Percentiles rank a stretch among this genome's conserved stretches.
These are phyloP conservation scores for Sarcophaga subvicina DNA, from an alignment of 2,888 invertebrate genomes.

Conservation along the genomic window DNA sequence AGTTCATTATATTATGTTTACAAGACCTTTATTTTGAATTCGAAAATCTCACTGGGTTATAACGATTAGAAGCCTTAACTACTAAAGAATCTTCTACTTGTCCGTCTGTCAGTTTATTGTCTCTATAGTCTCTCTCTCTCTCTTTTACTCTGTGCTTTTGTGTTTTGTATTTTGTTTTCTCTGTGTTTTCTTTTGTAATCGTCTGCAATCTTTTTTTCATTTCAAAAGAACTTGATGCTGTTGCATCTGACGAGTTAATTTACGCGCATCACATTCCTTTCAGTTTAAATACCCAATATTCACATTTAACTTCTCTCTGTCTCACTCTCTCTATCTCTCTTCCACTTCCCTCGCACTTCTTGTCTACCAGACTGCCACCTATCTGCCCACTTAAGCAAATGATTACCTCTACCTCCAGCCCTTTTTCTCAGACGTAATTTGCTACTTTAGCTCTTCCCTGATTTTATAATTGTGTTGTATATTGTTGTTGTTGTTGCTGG, in stretches of 20 bases:
- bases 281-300: conserved; percentile 67
- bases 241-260: conserved; percentile 69
- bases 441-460: conserved; percentile 30
- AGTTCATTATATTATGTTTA: too few species aligned
- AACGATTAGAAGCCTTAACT: neutral
- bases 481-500: conserved; percentile 34
- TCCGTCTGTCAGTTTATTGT: conserved; percentile 39
- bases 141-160: neutral
- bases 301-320: conserved; percentile 18
- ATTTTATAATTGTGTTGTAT: conserved; percentile 13
- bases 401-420: conserved; percentile 40
- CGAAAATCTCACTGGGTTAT: conserved; percentile 36
- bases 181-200: neutral
- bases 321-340: neutral
- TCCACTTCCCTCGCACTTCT: neutral
- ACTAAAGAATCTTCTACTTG: conserved; percentile 23
- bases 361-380: conserved; percentile 16
- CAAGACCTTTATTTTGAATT: too few species aligned
- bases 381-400: conserved; percentile 65
- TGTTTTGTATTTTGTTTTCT: conserved; percentile 11
- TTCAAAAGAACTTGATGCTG: conserved; percentile 34
- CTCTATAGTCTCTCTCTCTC: conserved; percentile 17
- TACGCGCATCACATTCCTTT: conserved; percentile 69
- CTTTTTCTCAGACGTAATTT: conserved; percentile 23
- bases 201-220: conserved; percentile 38